Evolutionary conservation across 2,888 invertebrate genomes (phyloP), one percentile per base, ranked within the genome.

Genomic region (Troides aeacus): DNA sequence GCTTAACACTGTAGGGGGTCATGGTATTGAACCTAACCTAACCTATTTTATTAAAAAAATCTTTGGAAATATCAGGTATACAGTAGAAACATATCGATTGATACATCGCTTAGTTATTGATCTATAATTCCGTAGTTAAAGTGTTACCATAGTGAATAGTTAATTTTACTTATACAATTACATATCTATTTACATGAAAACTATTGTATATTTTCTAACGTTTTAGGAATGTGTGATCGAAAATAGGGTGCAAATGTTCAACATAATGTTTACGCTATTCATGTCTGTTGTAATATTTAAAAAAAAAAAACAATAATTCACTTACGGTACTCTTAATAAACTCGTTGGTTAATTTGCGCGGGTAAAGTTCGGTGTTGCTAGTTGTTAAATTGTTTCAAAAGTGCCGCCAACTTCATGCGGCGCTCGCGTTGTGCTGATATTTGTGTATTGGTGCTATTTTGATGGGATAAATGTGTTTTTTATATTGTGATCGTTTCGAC

Each of bases 361-460:
- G 64, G 68, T 74, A 65, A 70, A 60, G 23, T 72, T 74, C 68
- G 81, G 80, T 88, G 84, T 86, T 87, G 86, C 85, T 84, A 87
- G 85, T 77, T 82, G 74, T 81, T 78, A 80, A 80, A 81, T 79
- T 79, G 75, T 80, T 81, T 81, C 76, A 72, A 74, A 71, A 81
- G 80, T 82, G 81, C 83, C 82, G 81, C 81, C 81, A 83, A 80
- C 79, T 76, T 63, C 21, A 30, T 58, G 62, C 39, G 76, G 78
- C 81, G 81, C 78, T 80, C 79, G 74, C 81, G 77, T 83, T 82
- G 84, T 86, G 85, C 88, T 89, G 83, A 88, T 88, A 88, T 89
- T 86, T 83, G 78, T 84, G 85, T 87, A 87, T 90, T 91, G 92
- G 91, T 92, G 91, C 92, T 92, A 92, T 90, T 90, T 87, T 88